These are phyloP conservation scores for Hipparchia sbordonii DNA, from an alignment of 2,888 invertebrate genomes.

Conservation along the genomic window DNA sequence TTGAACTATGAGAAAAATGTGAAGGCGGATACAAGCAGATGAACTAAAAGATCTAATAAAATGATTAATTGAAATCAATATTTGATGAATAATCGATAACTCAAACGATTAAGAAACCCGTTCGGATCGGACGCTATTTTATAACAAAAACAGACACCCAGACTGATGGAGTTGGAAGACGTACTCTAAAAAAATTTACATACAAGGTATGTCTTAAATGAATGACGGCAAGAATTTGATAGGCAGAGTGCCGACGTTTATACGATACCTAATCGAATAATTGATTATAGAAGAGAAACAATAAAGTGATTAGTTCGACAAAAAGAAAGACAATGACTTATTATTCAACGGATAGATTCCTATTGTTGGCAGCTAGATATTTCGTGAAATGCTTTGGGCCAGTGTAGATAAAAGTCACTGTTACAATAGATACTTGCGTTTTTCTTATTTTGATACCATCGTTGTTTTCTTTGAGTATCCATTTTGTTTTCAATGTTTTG, in stretches of 20 bases:
- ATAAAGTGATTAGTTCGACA: conserved; percentile 82
- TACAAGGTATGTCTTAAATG: conserved; percentile 50
- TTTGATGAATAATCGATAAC: conserved; percentile 22
- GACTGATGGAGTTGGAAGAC: conserved; percentile 2
- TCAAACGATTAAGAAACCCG: conserved; percentile 23
- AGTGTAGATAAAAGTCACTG: conserved; percentile 24
- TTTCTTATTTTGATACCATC: no score
- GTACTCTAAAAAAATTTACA: conserved; percentile 25
- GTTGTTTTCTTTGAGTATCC: neutral
- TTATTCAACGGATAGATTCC: conserved; percentile 71
- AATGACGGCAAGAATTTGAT: conserved; percentile 69
- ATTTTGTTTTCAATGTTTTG: neutral
- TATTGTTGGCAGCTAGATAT: conserved; percentile 69
- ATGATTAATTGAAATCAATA: conserved; percentile 23
- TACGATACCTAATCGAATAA: conserved; percentile 80
- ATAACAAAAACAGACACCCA: conserved; percentile 19
- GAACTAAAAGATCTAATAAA: conserved; percentile 8
- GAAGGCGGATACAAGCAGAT: conserved; percentile 3
- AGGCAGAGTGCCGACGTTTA: conserved; percentile 69
- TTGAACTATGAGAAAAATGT: neutral
- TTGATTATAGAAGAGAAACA: conserved; percentile 80
- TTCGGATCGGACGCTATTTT: neutral
- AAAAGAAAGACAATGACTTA: conserved; percentile 82
- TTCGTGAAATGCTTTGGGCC: conserved; percentile 44
- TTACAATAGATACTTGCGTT: conserved; percentile 12